phyloP scores from a whole-genome alignment of 1,140 invertebrate genomes.

The Brevipalpus yothersi region DNA sequence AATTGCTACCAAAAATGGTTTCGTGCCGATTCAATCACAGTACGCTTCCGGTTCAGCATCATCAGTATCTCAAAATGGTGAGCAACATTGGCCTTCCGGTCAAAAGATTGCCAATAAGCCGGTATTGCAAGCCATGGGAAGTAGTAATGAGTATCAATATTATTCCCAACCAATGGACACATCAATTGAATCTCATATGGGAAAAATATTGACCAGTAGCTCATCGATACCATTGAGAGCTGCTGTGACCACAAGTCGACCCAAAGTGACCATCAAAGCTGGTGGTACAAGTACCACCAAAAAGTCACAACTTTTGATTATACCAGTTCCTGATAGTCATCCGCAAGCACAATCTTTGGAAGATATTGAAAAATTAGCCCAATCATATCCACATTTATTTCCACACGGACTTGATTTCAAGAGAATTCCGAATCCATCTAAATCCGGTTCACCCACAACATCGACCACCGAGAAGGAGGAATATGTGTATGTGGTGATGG shows the following conservation, averaged over 20 bases:
- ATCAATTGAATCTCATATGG: not conserved
- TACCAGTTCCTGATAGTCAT: constrained; percentile 5
- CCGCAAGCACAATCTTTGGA: not conserved
- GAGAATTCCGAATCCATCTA: not conserved
- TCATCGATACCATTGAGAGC: not conserved
- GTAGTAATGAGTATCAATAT: not conserved
- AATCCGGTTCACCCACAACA: not conserved
- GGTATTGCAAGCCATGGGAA: not conserved
- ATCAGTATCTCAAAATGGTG: not conserved
- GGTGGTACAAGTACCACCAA: not conserved
- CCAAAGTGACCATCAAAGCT: not conserved
- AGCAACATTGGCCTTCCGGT: not conserved
- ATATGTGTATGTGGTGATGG: not conserved
- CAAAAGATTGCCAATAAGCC: not conserved
- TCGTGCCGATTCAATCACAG: not conserved
- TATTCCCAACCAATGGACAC: not conserved
- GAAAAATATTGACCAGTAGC: not conserved
- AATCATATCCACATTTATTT: constrained; percentile 3
- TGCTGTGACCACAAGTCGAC: not conserved
- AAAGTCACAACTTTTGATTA: not conserved
- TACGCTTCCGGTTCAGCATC: not conserved
- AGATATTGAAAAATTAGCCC: not conserved
- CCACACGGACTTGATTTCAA: not conserved
- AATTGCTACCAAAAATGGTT: not conserved
- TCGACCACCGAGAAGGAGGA: not conserved